phyloP scores from a whole-genome alignment of 2,888 invertebrate species.

The Cryptocheilus praepositus region DNA sequence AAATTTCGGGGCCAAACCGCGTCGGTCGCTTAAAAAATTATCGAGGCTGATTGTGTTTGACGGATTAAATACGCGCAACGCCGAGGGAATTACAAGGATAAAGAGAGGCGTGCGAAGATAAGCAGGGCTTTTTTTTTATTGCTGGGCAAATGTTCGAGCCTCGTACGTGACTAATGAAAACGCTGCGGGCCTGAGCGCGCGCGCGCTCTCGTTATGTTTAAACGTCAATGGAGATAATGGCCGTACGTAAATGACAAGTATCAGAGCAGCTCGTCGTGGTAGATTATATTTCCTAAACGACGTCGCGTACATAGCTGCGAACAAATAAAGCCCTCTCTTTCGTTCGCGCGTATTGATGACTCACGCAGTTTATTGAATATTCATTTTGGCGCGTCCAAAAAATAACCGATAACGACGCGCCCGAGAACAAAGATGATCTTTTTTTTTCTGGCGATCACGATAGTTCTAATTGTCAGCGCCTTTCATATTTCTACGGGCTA shows the following conservation, averaged over 20 bases:
- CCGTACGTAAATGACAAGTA: constrained; percentile 35
- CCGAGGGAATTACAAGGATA: constrained; percentile 50
- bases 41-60: constrained; percentile 33
- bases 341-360: no score
- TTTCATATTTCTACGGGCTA: no score
- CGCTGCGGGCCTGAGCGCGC: constrained; percentile 25
- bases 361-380: no score
- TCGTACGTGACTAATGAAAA: constrained; percentile 60
- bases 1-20: no score
- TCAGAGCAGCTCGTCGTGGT: constrained; percentile 13
- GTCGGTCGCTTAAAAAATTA: constrained; percentile 32
- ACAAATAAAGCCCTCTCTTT: no score
- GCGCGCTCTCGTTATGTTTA: constrained; percentile 36
- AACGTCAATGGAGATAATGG: constrained; percentile 38
- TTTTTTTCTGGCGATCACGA: no score
- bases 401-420: not conserved
- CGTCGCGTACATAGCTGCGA: no score
- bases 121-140: constrained; percentile 55
- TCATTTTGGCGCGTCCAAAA: no score
- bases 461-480: no score
- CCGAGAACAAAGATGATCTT: no score
- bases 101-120: constrained; percentile 61
- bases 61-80: constrained; percentile 35
- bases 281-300: no score
- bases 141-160: constrained; percentile 54